Evolutionary conservation across 1,140 invertebrate species (phyloP), one percentile per base, ranked within the genome.

Genomic region (Cydia fagiglandana): DNA sequence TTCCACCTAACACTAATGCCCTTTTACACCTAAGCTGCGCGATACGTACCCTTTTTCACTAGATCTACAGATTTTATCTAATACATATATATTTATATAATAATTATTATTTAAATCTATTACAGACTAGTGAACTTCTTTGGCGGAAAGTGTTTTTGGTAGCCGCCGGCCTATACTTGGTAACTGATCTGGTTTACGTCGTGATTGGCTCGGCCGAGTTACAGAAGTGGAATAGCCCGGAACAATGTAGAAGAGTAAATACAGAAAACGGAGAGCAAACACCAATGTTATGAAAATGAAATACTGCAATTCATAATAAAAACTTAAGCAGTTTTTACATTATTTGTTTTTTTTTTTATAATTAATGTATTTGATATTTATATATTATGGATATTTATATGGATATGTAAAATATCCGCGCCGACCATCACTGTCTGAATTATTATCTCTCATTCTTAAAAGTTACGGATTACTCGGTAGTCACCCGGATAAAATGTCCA

Each of bases 61-160:
- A n/a, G n/a, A n/a, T n/a, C n/a, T n/a, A n/a, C n/a, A n/a, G 0
- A 38, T 38, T 38, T 38, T 38, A 38, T 38, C 30, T 2, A 30
- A 30, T 30, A 30, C 30, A 1, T 2, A 38, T 7, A 38, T 7
- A 38, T 38, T 38, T 38, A 38, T 38, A 38, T 38, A 38, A 38
- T 38, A 7, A 38, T 30, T 30, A 30, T 3, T 30, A 4, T 6
- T 13, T 12, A 45, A 45, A 45, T 45, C 9, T 12, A 15, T 70
- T 70, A 1, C 66, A 70, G 66, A 70, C 30, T 6, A 70, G 66
- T 17, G 66, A 70, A 70, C 4, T 28, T 3, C 56, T 53, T 2
- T 83, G 81, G 81, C 73, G 76, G 0, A 66, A 77, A 41, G 77
- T 81, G 12, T 83, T 83, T 61, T 78, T 77, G n/a, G 7, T 79